These are phyloP conservation scores for Luidia sarsii DNA, from an alignment of 53 echinoderm and acorn worm genomes.

Conservation along the genomic window DNA sequence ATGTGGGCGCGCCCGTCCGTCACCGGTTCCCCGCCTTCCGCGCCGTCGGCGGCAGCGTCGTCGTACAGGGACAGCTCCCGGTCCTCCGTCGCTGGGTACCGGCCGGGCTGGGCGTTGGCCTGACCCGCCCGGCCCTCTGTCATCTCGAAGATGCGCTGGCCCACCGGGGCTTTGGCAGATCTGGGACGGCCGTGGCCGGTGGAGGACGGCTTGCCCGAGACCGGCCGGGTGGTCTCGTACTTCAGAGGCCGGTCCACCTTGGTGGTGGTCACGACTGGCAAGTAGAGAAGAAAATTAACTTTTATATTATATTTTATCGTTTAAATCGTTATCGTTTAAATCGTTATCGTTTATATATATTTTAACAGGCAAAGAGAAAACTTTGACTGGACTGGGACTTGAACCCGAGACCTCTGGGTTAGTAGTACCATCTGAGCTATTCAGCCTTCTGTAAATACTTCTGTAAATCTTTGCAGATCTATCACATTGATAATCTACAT, in stretches of 20 bases:
- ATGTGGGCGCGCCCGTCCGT: background rate
- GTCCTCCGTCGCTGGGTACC: background rate
- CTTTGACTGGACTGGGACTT: no score
- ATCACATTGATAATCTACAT: no score
- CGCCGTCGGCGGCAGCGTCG: background rate
- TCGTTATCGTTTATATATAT: no score
- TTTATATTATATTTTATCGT: background rate
- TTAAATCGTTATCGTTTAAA: no score
- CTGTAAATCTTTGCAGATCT: no score
- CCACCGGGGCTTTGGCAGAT: slow-evolving; percentile 51
- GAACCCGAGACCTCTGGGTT: no score
- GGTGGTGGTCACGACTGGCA: slow-evolving; percentile 39
- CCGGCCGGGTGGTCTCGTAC: slow-evolving; percentile 90
- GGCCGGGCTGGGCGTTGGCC: background rate
- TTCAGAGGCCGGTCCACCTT: slow-evolving; percentile 89
- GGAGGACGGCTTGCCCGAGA: slow-evolving; percentile 68
- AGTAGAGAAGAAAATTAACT: background rate
- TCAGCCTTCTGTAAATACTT: no score
- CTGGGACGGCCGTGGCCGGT: slow-evolving; percentile 50
- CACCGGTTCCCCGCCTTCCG: background rate
- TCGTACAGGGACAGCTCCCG: slow-evolving; percentile 13
- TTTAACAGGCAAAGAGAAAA: no score
- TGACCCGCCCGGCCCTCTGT: slow-evolving; percentile 4
- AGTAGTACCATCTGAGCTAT: no score
- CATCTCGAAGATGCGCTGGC: slow-evolving; percentile 30